Base-by-base conservation (phyloP, 2,797 vertebrate species). In the Hipposideros larvatus region DNA sequence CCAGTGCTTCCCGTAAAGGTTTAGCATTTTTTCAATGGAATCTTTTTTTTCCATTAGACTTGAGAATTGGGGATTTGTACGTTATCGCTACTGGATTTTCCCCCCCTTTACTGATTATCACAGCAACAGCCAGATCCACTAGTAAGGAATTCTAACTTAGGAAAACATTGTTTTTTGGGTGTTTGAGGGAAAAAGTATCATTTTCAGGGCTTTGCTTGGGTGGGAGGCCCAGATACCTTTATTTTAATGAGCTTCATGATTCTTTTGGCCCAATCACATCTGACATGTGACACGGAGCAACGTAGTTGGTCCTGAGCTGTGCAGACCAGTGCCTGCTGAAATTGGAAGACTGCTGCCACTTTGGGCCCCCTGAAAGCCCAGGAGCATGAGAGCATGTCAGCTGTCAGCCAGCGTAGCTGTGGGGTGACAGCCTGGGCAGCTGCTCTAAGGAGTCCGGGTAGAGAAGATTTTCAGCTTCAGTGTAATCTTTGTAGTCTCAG, bases 401-500 rank as follows among this genome's bases (percentile, higher is more conserved):
- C 16, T 1, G 0, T 26, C 10, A 2, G 46, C 22, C 65, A 3
- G 51, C 14, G n/a, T 13, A 7, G 7, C 31, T 11, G 4, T 7
- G 13, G 48, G 74, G 46, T 11, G 0, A 0, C 31, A 14, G 46
- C 41, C 21, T 31, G 24, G 41, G 24, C 16, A 22, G 34, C 83
- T 4, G 4, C 53, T n/a, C 18, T 16, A 0, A 11, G 51, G n/a
- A 8, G 13, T 31, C 53, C 0, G 0, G 5, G 28, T 51, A n/a
- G 82, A 74, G 31, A 28, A 19, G 53, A 55, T 59, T 11, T 73
- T 71, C 48, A 37, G 43, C n/a, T 73, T 63, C 1, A 2, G 11
- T 53, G 46, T 57, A 57, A 15, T n/a, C 59, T 46, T 53, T 59
- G 16, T n/a, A 59, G 41, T 71, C 34, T 82, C 7, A 48, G 53